phyloP scores from a whole-genome alignment of 2,888 invertebrate genomes.

The Sarcophaga caerulescens region DNA sequence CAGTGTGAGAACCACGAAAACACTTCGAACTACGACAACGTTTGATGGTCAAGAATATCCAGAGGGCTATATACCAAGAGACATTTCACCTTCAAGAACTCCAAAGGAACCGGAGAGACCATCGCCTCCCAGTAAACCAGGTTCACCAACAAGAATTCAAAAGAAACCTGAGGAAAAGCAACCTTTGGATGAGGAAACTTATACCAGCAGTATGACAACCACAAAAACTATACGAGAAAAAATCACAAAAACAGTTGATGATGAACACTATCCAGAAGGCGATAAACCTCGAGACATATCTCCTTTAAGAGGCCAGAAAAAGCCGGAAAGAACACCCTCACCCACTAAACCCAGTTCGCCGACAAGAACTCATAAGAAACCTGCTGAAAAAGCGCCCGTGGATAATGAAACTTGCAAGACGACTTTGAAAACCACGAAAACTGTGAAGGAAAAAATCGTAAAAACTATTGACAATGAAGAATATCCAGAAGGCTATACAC shows the following conservation, averaged over 20 bases:
- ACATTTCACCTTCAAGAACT: not conserved
- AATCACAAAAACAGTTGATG: not conserved
- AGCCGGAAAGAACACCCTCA: not conserved
- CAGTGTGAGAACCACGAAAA: too few relatives aligned
- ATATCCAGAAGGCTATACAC: too few relatives aligned
- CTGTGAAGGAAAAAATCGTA: too few relatives aligned
- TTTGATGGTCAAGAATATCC: too few relatives aligned
- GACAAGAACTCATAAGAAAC: not conserved
- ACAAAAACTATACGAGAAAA: conserved; percentile 9
- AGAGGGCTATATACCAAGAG: too few relatives aligned
- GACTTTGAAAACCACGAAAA: too few relatives aligned
- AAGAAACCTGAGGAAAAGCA: not conserved
- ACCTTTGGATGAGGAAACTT: conserved; percentile 5
- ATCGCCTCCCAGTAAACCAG: not conserved
- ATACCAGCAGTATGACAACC: not conserved
- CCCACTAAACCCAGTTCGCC: not conserved
- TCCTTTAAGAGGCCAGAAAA: not conserved
- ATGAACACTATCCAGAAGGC: not conserved
- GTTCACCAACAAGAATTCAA: conserved; percentile 8
- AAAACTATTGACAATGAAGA: too few relatives aligned
- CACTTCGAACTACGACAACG: too few relatives aligned
- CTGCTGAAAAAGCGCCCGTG: not conserved
- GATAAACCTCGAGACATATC: not conserved
- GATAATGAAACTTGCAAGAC: not conserved
- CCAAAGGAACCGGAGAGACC: not conserved